Percentiles rank a stretch among this genome's conserved stretches.
Conservation (phyloP, 2,888 invertebrate genomes). For the Artemia sinica region DNA sequence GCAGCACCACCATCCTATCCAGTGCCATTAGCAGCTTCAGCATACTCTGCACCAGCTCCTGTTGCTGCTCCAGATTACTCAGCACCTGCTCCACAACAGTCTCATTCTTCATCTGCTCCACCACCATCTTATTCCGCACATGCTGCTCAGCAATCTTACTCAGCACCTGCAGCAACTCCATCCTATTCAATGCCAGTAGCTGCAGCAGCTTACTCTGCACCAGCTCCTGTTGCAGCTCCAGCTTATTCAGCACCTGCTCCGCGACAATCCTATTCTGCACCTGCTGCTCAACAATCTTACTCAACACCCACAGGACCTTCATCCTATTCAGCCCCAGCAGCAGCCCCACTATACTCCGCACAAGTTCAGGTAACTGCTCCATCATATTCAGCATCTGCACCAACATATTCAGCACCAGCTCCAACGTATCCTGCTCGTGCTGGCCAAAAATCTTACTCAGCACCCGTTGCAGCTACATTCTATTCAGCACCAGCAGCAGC, state of each 20-base stretch:
- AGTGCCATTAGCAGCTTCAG: background rate
- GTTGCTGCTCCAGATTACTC: constrained; percentile 14
- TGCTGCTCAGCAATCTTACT: background rate
- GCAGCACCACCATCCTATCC: constrained; percentile 15
- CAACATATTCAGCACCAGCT: background rate
- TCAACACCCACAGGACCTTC: constrained; percentile 7
- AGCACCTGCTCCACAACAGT: background rate
- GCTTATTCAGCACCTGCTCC: background rate
- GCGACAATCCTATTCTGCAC: background rate
- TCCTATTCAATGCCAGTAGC: background rate
- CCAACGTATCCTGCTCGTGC: background rate
- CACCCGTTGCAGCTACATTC: background rate
- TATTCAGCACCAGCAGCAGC: too few relatives aligned
- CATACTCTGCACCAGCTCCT: constrained; percentile 18
- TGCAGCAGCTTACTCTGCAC: constrained; percentile 15
- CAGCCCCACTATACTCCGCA: constrained; percentile 15
- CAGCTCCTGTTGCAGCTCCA: background rate
- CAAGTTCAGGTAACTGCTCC: background rate
- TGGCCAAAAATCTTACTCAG: background rate
- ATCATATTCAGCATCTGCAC: background rate
- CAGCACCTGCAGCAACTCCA: background rate
- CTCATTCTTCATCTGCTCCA: too few relatives aligned
- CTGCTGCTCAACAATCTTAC: constrained; percentile 9
- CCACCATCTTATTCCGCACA: background rate
- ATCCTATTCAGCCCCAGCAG: background rate